Base-by-base conservation (phyloP, 1,140 invertebrate genomes). In the Thaumetopoea pityocampa region DNA sequence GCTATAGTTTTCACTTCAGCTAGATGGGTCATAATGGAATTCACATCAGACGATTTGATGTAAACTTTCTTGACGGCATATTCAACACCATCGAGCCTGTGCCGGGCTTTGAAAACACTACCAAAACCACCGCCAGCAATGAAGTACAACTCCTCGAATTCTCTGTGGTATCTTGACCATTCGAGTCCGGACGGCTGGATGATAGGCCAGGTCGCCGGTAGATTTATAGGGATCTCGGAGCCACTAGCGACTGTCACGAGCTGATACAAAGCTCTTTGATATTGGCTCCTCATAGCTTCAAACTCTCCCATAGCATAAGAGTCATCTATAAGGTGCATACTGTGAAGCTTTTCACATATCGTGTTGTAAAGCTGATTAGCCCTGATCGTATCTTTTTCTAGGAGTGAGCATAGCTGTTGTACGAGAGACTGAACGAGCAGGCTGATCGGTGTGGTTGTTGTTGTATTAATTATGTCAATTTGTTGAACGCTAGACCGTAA, bases 21-120 rank as follows among this genome's bases (percentile, higher is more conserved):
- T 11, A 93, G 71, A 77, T 92, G 90, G 28, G 84, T 85, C 56
- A 88, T 79, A 11, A 92, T 87, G 0, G 83, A 86, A 43, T 89
- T 82, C 0, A 90, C 76, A 43, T 85, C 85, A n/a, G 85, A 85
- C 19, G 88, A 89, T 47, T 85, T 87, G 20, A 94, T 89, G 46
- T 85, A 83, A 19, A 95, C 92, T 76, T 94, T 94, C 71, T 95
- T 96, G 1, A 96, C 86, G 5, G 94, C 94, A 87, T 96, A 96
- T 48, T 91, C 86, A 6, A 88, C 87, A 7, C 89, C 89, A 72
- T 96, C 94, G 1, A 95, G 63, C 59, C 90, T 89, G 71, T 95
- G 90, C 59, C 85, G 79, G 1, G 82, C 84, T 72, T 85, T 85
- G 51, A 74, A 87, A 2, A 88, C 91, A 51, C 86, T 79, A 5